Base-by-base conservation (phyloP, 1,140 invertebrate genomes). In the Galleria mellonella region DNA sequence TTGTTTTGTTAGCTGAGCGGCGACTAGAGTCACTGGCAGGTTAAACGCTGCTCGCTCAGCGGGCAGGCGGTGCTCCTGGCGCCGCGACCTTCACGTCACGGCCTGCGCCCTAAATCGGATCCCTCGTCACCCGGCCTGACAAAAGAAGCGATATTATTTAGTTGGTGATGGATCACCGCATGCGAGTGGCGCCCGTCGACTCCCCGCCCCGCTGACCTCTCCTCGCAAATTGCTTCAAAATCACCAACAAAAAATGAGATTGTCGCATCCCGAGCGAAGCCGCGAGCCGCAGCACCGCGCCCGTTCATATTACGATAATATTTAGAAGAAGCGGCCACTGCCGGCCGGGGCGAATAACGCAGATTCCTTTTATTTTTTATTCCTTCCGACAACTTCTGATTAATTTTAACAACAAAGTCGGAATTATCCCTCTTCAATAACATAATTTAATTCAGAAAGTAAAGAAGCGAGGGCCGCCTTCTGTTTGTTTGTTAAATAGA, bases 391-490 rank as follows among this genome's bases (percentile, higher is more conserved):
- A 11, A 43, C 41, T 43, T 27, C 15, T 35, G 31, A 33, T 43
- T 43, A 43, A 43, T 35, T 43, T 31, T 3, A 31, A 43, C 41
- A 43, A 43, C 10, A 38, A 38, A 38, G 13, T 32, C 14, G 41
- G 32, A 12, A 43, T 43, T 35, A 33, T 35, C 32, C 36, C 32
- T 42, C 41, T 32, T 27, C 31, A 43, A 33, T 35, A 17, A 43
- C 33, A 43, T 43, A 43, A 43, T 33, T 43, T 43, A 33, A 43
- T 43, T 43, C 41, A 33, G 15, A 43, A 43, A 43, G 41, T 35
- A 43, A 41, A 41, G 30, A 43, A 32, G 41, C 41, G 31, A 32
- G 23, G 17, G n/a, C 9, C 32, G 31, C 31, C 32, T 9, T 35
- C 32, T 43, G 32, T 43, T 40, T 40, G 38, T 40, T 40, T 43